Evolutionary conservation across 2,797 vertebrate species (phyloP).

Genomic region (Macropodus opercularis): DNA sequence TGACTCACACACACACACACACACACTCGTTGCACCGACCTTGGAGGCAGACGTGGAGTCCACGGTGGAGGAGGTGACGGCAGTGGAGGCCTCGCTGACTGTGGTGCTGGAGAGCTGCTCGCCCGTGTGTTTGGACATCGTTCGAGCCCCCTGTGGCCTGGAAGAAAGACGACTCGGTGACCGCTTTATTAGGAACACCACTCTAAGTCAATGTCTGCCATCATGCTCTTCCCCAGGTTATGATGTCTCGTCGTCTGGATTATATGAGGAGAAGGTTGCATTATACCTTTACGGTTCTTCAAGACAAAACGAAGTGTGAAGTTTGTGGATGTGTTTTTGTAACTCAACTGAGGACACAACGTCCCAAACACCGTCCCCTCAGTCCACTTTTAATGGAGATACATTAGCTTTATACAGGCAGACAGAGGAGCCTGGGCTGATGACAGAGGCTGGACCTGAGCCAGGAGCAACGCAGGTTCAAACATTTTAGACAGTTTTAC

Average conservation of each 20-base stretch:
- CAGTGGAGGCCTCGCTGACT: slow-evolving; percentile 91
- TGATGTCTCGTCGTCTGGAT: no score
- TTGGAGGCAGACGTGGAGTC: slow-evolving; percentile 85
- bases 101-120: slow-evolving; percentile 90
- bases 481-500: slow-evolving; percentile 1
- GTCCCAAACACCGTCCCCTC: slow-evolving; percentile 11
- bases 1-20: no score
- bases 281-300: not conserved
- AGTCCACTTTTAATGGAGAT: no score
- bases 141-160: slow-evolving; percentile 82
- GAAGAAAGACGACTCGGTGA: not conserved
- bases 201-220: no score
- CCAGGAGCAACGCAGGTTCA: not conserved
- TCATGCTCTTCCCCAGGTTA: no score
- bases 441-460: not conserved
- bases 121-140: slow-evolving; percentile 81
- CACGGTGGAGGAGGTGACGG: slow-evolving; percentile 87
- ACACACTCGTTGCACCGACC: no score
- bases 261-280: no score
- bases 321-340: not conserved
- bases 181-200: no score
- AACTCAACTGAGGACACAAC: slow-evolving; percentile 22
- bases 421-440: not conserved
- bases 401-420: not conserved
- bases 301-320: not conserved